Conservation (phyloP, 2,888 invertebrate species). For the Napeogenes sylphis region DNA sequence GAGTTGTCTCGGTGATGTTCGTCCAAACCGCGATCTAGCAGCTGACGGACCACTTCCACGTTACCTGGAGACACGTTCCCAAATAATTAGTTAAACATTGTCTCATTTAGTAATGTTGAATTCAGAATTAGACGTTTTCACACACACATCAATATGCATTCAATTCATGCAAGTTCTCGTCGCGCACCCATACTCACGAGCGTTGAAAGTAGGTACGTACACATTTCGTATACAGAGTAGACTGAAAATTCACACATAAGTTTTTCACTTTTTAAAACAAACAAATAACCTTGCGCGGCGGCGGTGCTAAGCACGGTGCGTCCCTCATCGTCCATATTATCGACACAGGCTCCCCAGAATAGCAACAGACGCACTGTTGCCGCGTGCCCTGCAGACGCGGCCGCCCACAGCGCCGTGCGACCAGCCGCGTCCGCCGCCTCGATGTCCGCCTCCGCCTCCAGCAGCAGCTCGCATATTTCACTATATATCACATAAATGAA, state of each 20-base stretch:
- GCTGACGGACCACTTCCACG: slow-evolving; percentile 91
- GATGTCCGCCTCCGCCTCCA: slow-evolving; percentile 95
- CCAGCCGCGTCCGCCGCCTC: slow-evolving; percentile 90
- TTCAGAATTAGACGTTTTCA: too few relatives aligned
- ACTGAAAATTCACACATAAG: not conserved
- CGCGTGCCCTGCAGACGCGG: slow-evolving; percentile 94
- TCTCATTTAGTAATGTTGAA: too few relatives aligned
- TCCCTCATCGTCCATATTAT: slow-evolving; percentile 95
- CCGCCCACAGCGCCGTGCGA: slow-evolving; percentile 93
- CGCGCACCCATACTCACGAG: too few relatives aligned
- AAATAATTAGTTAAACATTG: not conserved
- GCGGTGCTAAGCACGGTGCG: slow-evolving; percentile 92
- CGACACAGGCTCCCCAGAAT: slow-evolving; percentile 97
- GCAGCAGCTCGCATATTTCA: slow-evolving; percentile 92
- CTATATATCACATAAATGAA: slow-evolving; percentile 49
- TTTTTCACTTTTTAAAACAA: too few relatives aligned
- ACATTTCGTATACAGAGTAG: not conserved
- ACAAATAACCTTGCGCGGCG: slow-evolving; percentile 83
- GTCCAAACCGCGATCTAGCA: slow-evolving; percentile 91
- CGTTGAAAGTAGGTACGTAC: too few relatives aligned
- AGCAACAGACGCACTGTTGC: slow-evolving; percentile 89
- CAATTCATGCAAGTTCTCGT: too few relatives aligned
- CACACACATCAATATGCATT: too few relatives aligned
- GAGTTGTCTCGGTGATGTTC: slow-evolving; percentile 94
- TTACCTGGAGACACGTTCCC: slow-evolving; percentile 67